phyloP scores from a whole-genome alignment of 2,797 vertebrate species.

The Sebastes dallii region DNA sequence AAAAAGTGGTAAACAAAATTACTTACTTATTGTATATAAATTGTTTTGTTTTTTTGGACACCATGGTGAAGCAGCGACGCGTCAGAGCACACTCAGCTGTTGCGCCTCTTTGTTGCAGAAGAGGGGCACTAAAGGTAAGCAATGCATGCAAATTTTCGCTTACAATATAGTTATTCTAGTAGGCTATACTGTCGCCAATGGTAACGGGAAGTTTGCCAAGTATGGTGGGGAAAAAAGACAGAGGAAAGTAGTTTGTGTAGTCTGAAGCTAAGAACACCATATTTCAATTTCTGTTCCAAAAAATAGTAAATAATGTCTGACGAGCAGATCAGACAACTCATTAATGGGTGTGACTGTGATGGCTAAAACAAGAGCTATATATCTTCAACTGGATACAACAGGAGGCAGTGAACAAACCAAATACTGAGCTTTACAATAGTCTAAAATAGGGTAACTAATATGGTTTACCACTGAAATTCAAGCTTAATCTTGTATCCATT shows the following conservation, averaged over 20 bases:
- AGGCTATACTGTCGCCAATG: neutral
- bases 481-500: neutral
- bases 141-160: neutral
- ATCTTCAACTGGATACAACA: neutral
- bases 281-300: neutral
- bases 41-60: neutral
- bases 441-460: neutral
- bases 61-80: constrained; percentile 70
- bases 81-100: constrained; percentile 40
- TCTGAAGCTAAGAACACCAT: neutral
- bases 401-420: neutral
- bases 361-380: neutral
- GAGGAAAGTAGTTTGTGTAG: neutral
- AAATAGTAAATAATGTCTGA: neutral
- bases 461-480: neutral
- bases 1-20: neutral
- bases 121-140: constrained; percentile 55
- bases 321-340: neutral
- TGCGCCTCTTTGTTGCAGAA: constrained; percentile 47
- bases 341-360: neutral
- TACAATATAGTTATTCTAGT: neutral
- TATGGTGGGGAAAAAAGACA: neutral
- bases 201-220: neutral
- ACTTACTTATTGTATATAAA: neutral
- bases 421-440: neutral